Base-by-base conservation (phyloP, 2,113 vertebrate species). In the Heteronetta atricapilla region DNA sequence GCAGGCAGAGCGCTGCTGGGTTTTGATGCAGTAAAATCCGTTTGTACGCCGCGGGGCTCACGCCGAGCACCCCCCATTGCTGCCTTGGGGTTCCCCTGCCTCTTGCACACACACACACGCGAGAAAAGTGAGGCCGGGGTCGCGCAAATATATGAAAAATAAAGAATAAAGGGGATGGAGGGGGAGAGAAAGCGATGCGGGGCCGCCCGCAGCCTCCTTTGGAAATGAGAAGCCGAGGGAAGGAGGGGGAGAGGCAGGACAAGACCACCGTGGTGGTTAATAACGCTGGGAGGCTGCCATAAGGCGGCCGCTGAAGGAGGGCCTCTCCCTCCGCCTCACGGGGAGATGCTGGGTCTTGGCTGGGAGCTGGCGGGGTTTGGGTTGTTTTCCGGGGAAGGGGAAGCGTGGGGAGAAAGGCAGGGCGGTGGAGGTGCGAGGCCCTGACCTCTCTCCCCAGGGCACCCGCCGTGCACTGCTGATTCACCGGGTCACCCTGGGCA, bases 81-180 rank as follows among this genome's bases (percentile, higher is more conserved):
- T 46, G 20, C 10, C 6, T 48, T 20, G 46, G 46, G 46, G 46
- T 21, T 20, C 46, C 46, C 20, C 20, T 21, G 46, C 46, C 46
- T 48, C 46, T 48, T 48, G 46, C 19, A 48, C 46, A 21, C 46
- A 21, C 46, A 21, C 20, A 48, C 9, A 11, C 19, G 10, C 4
- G 68, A 67, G 94, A 40, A 33, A 64, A 74, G 62, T 26, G 93
- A 55, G 88, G 31, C 50, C 55, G 59, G 55, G 90, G 82, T 82
- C 86, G 44, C 59, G 59, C 64, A 66, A 67, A 75, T 94, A 40
- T 66, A 13, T 46, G 38, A 46, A n/a, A 56, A 23, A 29, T 11
- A 26, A 44, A 53, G 22, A 29, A 42, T 17, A 48, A 26, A 26
- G 13, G 5, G 3, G 12, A 13, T 22, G 5, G 58, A 74, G 94